These are phyloP conservation scores for Gasterosteus aculeatus DNA, from an alignment of 2,113 vertebrate species.

Conservation along the genomic window DNA sequence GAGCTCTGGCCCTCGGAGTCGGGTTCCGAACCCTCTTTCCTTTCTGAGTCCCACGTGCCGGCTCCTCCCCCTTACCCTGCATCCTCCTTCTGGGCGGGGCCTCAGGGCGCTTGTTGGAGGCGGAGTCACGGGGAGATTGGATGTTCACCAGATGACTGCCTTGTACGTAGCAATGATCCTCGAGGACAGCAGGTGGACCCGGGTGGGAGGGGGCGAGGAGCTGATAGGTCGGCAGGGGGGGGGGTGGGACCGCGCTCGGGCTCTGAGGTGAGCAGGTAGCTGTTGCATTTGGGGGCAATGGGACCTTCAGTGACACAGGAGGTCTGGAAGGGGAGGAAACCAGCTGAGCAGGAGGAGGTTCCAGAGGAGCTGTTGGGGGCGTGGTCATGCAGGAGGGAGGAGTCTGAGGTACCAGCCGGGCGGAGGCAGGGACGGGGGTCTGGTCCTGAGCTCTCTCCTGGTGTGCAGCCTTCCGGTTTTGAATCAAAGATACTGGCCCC, in stretches of 20 bases:
- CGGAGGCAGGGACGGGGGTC: neutral
- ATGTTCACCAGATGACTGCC: neutral
- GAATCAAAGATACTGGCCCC: neutral
- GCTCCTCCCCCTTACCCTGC: neutral
- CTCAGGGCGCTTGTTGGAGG: neutral
- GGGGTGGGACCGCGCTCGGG: neutral
- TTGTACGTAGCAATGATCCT: slow-evolving; percentile 23
- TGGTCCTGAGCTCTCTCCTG: neutral
- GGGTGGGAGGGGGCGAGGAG: neutral
- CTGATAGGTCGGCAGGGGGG: neutral
- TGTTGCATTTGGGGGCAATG: neutral
- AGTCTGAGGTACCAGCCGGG: neutral
- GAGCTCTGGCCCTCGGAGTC: slow-evolving; percentile 50
- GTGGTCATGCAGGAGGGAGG: neutral
- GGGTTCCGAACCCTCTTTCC: slow-evolving; percentile 60
- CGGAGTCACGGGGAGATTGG: neutral
- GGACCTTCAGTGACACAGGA: neutral
- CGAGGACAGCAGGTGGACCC: neutral
- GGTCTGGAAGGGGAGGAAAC: neutral
- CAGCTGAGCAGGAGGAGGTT: neutral
- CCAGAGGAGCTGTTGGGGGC: too few species aligned
- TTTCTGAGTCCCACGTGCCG: neutral
- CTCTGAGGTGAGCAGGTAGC: neutral
- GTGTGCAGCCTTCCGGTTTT: neutral
- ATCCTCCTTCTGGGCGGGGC: neutral